phyloP scores from a whole-genome alignment of 2,113 vertebrate genomes.

The Oostethus manadensis region DNA sequence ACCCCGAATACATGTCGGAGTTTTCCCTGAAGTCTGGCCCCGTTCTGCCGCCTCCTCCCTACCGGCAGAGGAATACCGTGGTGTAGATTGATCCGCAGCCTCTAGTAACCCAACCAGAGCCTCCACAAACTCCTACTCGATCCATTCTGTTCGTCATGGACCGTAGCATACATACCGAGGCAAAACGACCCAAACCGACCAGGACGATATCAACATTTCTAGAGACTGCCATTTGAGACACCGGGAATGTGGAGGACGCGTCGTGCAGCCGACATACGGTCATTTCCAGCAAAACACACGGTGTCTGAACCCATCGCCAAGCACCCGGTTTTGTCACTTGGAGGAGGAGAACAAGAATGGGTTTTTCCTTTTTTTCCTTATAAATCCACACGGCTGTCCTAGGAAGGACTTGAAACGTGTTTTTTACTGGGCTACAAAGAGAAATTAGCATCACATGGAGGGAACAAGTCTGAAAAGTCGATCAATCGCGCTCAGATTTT shows the following conservation, averaged over 20 bases:
- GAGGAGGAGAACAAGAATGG: slow-evolving; percentile 17
- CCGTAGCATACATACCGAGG: slow-evolving; percentile 46
- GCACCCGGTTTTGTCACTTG: slow-evolving; percentile 40
- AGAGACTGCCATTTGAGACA: slow-evolving; percentile 31
- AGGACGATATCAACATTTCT: slow-evolving; percentile 34
- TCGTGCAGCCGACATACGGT: neutral
- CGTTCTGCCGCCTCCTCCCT: slow-evolving; percentile 91
- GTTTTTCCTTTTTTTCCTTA: slow-evolving; percentile 22
- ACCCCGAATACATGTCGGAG: slow-evolving; percentile 92
- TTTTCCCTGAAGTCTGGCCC: slow-evolving; percentile 88
- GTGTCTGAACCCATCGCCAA: slow-evolving; percentile 60
- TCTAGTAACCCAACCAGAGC: slow-evolving; percentile 27
- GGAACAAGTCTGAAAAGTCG: slow-evolving; percentile 23
- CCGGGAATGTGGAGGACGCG: slow-evolving; percentile 11
- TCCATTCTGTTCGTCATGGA: slow-evolving; percentile 24
- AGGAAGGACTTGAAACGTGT: slow-evolving; percentile 6
- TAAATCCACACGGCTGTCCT: slow-evolving; percentile 17
- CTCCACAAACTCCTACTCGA: slow-evolving; percentile 21
- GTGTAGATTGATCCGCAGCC: slow-evolving; percentile 72
- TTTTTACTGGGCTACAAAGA: neutral
- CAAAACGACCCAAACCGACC: slow-evolving; percentile 17
- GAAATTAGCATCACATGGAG: slow-evolving; percentile 10
- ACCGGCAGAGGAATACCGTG: slow-evolving; percentile 97
- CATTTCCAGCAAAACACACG: neutral
- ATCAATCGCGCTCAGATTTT: slow-evolving; percentile 39